A percentile compares a stretch with the other conserved stretches of the same genome.
These are phyloP conservation scores for Megastigmus dorsalis DNA, from an alignment of 2,888 invertebrate genomes.

Conservation along the genomic window DNA sequence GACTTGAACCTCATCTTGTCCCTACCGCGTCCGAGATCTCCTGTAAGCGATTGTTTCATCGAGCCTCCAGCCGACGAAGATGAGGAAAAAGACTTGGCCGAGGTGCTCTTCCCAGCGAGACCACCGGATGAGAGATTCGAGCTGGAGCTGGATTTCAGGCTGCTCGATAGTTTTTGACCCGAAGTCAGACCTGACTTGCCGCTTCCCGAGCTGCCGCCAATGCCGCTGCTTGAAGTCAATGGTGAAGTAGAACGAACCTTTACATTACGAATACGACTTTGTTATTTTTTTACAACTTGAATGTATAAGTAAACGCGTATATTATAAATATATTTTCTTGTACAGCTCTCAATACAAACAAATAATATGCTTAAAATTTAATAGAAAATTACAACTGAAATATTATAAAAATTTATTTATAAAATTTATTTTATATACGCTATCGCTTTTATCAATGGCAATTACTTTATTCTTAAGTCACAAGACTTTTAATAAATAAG, in stretches of 20 bases:
- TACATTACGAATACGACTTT: not conserved
- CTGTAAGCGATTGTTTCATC: constrained; percentile 76
- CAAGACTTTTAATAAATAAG: not conserved
- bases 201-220: constrained; percentile 65
- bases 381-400: no score
- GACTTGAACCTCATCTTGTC: constrained; percentile 80
- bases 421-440: no score
- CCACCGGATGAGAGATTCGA: constrained; percentile 64
- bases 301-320: no score
- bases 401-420: no score
- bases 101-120: constrained; percentile 57
- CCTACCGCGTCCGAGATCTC: constrained; percentile 79
- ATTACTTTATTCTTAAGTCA: no score
- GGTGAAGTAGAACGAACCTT: constrained; percentile 61
- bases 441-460: no score
- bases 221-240: constrained; percentile 58
- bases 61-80: constrained; percentile 79
- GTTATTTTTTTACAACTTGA: constrained; percentile 6
- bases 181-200: constrained; percentile 63
- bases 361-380: no score
- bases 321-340: no score
- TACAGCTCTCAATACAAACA: not conserved
- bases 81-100: constrained; percentile 61
- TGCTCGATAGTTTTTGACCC: constrained; percentile 63
- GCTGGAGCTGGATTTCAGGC: constrained; percentile 66